Evolutionary conservation across 2,888 invertebrate species (phyloP).

Genomic region (Acheta domesticus): DNA sequence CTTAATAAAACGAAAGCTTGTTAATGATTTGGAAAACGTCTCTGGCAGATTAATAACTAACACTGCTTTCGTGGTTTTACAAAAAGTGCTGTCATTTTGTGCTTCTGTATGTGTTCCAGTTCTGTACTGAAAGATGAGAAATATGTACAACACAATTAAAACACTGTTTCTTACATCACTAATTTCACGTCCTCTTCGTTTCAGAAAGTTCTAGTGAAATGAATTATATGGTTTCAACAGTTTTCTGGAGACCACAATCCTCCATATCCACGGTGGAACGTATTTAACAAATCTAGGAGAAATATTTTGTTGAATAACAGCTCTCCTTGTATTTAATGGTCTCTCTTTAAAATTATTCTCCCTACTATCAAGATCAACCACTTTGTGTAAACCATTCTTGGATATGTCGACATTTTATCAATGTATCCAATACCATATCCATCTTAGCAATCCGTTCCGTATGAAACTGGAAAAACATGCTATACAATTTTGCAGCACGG

Average conservation of each 20-base stretch:
- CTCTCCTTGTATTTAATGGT: no score
- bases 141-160: conserved; percentile 9
- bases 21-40: not conserved
- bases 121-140: not conserved
- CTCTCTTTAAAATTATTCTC: no score
- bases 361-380: no score
- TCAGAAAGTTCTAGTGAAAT: not conserved
- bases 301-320: no score
- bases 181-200: not conserved
- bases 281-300: not conserved
- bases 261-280: not conserved
- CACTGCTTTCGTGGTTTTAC: conserved; percentile 7
- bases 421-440: no score
- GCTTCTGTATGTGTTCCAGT: conserved; percentile 1
- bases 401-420: no score
- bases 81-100: not conserved
- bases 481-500: no score
- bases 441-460: no score
- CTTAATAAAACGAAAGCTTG: not conserved
- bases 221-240: not conserved
- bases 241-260: not conserved
- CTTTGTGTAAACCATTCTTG: no score
- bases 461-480: no score
- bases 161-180: not conserved
- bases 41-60: not conserved